Percentiles rank a stretch among this genome's conserved stretches.
phyloP scores from a whole-genome alignment of 2,113 vertebrate species.

The Elephantulus edwardii region DNA sequence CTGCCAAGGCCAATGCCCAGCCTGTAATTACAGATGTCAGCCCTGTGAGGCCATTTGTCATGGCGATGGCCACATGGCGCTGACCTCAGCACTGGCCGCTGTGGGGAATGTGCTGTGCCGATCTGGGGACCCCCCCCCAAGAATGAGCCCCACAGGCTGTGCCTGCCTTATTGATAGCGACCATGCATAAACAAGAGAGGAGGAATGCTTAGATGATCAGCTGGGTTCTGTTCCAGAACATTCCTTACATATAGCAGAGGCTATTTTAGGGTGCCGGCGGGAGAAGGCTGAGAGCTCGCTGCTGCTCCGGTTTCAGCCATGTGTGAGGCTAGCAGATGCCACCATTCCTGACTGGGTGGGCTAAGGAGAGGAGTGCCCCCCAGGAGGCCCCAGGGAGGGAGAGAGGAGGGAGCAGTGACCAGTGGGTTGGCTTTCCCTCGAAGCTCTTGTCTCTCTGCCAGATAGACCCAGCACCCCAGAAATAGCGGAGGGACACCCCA shows the following conservation, averaged over 20 bases:
- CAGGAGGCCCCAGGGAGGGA: neutral
- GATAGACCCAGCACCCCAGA: too few relatives aligned
- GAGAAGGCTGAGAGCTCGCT: neutral
- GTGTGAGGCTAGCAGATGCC: conserved; percentile 50
- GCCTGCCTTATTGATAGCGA: neutral
- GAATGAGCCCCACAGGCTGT: neutral
- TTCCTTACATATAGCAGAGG: neutral
- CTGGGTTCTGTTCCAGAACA: neutral
- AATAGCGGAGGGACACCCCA: neutral
- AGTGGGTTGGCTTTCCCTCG: neutral
- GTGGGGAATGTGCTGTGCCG: neutral
- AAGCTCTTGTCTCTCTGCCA: neutral
- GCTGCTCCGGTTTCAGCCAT: conserved; percentile 48
- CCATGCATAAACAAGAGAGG: neutral
- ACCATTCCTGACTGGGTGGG: neutral
- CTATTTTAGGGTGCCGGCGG: conserved; percentile 38
- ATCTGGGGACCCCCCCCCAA: neutral
- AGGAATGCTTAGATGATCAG: neutral
- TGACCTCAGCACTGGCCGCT: neutral
- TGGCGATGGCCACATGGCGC: rapidly evolving
- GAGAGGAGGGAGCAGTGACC: neutral
- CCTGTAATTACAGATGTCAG: neutral
- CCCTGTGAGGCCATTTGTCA: neutral
- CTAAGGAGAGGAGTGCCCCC: neutral
- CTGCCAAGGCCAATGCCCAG: neutral